These are phyloP conservation scores for Holcopasites calliopsidis DNA, from an alignment of 1,140 invertebrate genomes.

Conservation along the genomic window DNA sequence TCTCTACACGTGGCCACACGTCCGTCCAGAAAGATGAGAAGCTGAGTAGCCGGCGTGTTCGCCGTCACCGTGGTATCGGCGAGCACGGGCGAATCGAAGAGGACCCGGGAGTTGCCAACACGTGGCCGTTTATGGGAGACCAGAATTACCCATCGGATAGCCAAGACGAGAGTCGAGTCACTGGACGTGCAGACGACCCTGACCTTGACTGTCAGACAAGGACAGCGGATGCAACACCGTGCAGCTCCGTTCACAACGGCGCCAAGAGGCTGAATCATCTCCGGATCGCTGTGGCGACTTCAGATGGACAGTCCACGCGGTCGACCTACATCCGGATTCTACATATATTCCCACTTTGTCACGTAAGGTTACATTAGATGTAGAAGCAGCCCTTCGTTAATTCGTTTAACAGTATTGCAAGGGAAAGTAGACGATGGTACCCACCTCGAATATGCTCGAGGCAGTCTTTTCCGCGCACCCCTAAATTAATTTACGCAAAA, in stretches of 20 bases:
- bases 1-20: no score
- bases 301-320: neutral
- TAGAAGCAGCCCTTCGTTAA: no score
- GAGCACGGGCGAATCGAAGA: conserved; percentile 38
- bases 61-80: conserved; percentile 24
- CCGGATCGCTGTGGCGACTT: neutral
- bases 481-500: no score
- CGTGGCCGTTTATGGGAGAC: conserved; percentile 68
- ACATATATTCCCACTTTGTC: no score
- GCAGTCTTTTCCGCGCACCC: no score
- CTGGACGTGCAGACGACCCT: conserved; percentile 60
- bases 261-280: neutral
- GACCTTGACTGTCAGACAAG: conserved; percentile 69
- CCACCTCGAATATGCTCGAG: no score
- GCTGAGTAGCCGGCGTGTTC: conserved; percentile 28
- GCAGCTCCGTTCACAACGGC: conserved; percentile 51
- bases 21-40: conserved; percentile 36
- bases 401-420: no score
- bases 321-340: conserved; percentile 36
- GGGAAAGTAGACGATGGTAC: no score
- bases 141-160: conserved; percentile 57
- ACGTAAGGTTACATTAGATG: no score
- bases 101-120: conserved; percentile 39
- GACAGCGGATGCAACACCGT: conserved; percentile 55
- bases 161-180: conserved; percentile 43